Percentiles rank a stretch among this genome's conserved stretches.
phyloP scores from a whole-genome alignment of 1,140 invertebrate genomes.

The Bathynomus jamesi region DNA sequence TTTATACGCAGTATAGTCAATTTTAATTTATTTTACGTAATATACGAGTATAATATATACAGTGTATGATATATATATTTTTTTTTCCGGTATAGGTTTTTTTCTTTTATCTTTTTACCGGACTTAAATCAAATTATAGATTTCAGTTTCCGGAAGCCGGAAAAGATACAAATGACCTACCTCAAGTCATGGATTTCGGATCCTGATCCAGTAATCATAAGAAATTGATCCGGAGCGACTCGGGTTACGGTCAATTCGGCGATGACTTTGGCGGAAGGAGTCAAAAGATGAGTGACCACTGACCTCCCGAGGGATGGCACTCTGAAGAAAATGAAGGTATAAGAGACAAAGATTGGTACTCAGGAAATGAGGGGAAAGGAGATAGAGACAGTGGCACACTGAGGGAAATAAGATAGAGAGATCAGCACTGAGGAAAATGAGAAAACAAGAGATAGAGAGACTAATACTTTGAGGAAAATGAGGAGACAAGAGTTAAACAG shows the following conservation, averaged over 20 bases:
- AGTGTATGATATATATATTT: no score
- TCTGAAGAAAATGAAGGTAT: conserved; percentile 11
- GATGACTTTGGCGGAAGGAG: conserved; percentile 41
- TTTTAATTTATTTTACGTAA: no score
- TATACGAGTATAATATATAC: no score
- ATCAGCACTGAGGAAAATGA: not conserved
- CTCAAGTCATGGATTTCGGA: conserved; percentile 45
- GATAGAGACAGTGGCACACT: not conserved
- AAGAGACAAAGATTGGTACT: not conserved
- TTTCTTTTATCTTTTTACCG: no score
- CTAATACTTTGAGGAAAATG: no score
- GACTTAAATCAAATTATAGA: no score
- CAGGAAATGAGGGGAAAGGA: not conserved
- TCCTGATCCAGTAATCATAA: conserved; percentile 43
- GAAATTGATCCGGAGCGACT: conserved; percentile 34
- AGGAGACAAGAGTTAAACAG: no score
- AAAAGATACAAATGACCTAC: conserved; percentile 31
- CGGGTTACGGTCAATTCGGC: conserved; percentile 43
- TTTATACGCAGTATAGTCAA: no score
- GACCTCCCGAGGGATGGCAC: conserved; percentile 41
- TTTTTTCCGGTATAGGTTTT: no score
- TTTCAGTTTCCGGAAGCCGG: no score
- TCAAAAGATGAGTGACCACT: conserved; percentile 42
- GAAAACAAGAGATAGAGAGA: no score
- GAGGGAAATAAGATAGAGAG: no score